Percentiles rank a stretch among this genome's conserved stretches.
phyloP scores from a whole-genome alignment of 2,113 vertebrate genomes.

The Malurus cyaneus region DNA sequence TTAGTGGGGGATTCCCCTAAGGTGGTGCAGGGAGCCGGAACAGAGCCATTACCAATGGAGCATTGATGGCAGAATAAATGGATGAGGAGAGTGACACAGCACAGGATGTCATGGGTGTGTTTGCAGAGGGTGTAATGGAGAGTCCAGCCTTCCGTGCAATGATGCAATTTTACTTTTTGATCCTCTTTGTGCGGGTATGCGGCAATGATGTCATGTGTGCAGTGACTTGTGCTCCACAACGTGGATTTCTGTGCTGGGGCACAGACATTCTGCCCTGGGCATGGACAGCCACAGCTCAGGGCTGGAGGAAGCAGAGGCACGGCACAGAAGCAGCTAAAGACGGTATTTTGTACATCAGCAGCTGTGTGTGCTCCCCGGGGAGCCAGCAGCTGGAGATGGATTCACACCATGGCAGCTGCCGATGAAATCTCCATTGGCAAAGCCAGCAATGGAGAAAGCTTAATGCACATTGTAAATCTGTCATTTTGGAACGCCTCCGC shows the following conservation, averaged over 20 bases:
- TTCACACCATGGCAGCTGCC: neutral
- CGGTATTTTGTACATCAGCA: neutral
- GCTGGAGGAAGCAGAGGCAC: neutral
- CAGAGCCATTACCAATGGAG: neutral
- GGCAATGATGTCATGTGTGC: neutral
- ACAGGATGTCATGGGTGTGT: neutral
- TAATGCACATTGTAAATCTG: neutral
- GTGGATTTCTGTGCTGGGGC: neutral
- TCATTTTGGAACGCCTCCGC: neutral
- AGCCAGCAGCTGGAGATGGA: neutral
- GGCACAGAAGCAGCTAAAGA: neutral
- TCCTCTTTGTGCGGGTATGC: neutral
- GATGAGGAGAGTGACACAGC: neutral
- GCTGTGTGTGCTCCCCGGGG: neutral
- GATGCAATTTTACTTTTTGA: neutral
- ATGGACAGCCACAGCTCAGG: neutral
- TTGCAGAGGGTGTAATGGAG: neutral
- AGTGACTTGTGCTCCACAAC: neutral
- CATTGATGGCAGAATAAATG: neutral
- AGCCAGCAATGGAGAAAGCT: neutral
- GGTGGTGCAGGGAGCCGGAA: neutral
- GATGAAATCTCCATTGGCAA: neutral
- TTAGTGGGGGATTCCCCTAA: neutral
- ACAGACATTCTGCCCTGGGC: too few species aligned
- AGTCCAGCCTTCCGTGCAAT: neutral